These are phyloP conservation scores for Zaprionus tsacasi DNA, from an alignment of 1,140 invertebrate species.

Conservation along the genomic window DNA sequence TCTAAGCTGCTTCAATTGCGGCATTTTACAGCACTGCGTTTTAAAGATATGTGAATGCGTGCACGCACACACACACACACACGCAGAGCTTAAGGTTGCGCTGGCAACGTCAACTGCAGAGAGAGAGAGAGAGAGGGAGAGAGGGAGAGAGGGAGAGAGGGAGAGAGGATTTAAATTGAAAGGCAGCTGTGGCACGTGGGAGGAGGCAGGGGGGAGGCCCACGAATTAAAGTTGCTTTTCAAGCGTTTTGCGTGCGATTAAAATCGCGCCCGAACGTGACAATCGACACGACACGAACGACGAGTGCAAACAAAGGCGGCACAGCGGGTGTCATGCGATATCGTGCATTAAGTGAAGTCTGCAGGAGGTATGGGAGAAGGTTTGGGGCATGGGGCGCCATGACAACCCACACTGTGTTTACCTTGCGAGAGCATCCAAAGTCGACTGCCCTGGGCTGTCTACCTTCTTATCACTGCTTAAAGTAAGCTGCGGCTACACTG, in stretches of 20 bases:
- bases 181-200: constrained; percentile 8
- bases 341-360: constrained; percentile 15
- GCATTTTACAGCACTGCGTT: neutral
- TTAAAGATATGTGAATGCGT: constrained; percentile 1
- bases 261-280: constrained; percentile 73
- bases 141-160: too few species aligned
- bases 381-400: neutral
- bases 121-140: neutral
- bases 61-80: neutral
- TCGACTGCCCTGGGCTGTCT: constrained; percentile 11
- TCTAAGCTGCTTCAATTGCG: neutral
- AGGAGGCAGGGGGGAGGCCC: too few species aligned
- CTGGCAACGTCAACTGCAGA: neutral
- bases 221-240: constrained; percentile 57
- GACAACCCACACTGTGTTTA: constrained; percentile 27
- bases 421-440: constrained; percentile 26
- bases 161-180: constrained; percentile 1
- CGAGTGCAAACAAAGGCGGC: constrained; percentile 58
- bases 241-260: constrained; percentile 62
- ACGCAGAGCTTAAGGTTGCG: neutral
- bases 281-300: constrained; percentile 48
- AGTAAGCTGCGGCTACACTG: neutral
- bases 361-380: neutral
- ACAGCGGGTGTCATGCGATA: constrained; percentile 8
- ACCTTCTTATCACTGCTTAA: constrained; percentile 19